phyloP scores from a whole-genome alignment of 2,113 vertebrate genomes.

The Todiramphus saurophagus region DNA sequence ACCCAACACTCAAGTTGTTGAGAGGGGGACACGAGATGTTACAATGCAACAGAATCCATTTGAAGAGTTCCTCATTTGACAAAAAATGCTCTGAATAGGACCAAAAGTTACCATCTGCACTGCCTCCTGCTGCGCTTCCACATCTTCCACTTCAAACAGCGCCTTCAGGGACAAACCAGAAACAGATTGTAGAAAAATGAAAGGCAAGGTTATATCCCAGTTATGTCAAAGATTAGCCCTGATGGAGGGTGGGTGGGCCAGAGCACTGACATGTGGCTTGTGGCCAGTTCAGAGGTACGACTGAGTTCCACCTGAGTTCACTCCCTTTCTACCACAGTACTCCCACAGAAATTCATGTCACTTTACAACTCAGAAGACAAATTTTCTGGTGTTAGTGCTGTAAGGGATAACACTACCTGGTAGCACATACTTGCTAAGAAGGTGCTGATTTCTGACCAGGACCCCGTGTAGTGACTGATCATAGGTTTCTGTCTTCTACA shows the following conservation, averaged over 20 bases:
- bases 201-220: background rate
- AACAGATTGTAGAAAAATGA: background rate
- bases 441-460: background rate
- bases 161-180: constrained; percentile 29
- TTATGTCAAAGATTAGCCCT: background rate
- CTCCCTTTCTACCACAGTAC: background rate
- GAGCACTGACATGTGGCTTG: background rate
- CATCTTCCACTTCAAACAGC: constrained; percentile 53
- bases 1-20: background rate
- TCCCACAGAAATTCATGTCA: background rate
- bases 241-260: background rate
- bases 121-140: background rate
- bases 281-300: background rate
- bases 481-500: background rate
- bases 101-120: constrained; percentile 60
- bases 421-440: background rate
- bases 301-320: background rate
- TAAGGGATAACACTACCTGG: background rate
- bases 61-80: background rate
- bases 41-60: background rate
- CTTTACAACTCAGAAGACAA: background rate
- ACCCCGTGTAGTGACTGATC: background rate
- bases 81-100: background rate
- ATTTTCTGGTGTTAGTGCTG: background rate
- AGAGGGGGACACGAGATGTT: background rate